Base-by-base conservation (phyloP, 92 coral and sea anemone species). In the Desmophyllum pertusum region DNA sequence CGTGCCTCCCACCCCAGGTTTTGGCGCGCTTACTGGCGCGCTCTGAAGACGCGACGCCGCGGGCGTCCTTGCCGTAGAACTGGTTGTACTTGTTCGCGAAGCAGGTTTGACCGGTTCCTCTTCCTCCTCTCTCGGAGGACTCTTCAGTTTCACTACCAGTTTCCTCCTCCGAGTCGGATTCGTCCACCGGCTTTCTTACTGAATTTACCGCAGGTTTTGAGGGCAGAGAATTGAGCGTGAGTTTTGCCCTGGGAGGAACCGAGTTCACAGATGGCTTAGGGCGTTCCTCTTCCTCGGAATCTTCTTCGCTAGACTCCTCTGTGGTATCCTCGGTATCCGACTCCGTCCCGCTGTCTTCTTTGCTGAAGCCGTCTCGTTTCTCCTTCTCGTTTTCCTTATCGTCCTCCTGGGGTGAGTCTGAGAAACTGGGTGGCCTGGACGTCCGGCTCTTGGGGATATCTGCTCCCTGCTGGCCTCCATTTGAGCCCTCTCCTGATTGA, bases 321-420 rank as follows among this genome's bases (percentile, higher is more conserved):
- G 92, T 62, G 69, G 85, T 81, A 1, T 84, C 80, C 75, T 91
- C 94, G 30, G 83, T 85, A 37, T 92, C 98, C 5, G 91, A 80
- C 81, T 94, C 95, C 11, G 92, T 78, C 19, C 94, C 98, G 25
- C 86, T 92, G 83, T 92, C 99, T 70, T 90, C 86, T 79, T 92
- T 93, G 53, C 78, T 92, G 79, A 64, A 87, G 43, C 89, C 95
- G 30, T 87, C 87, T 55, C 84, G 77, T 73, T 89, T 93, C 84
- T 94, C 91, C 80, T 80, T 83, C 84, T 96, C 98, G 88, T 94
- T 95, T 37, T 89, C 95, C 59, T 90, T 89, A 66, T 91, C n/a
- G n/a, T n/a, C 91, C 83, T 92, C 98, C 67, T 86, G 90, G n/a
- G 95, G 95, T 6, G 93, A 92, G 27, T 94, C 95, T 0, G 92